phyloP scores from a whole-genome alignment of 2,113 vertebrate species.

The Otus sunia region DNA sequence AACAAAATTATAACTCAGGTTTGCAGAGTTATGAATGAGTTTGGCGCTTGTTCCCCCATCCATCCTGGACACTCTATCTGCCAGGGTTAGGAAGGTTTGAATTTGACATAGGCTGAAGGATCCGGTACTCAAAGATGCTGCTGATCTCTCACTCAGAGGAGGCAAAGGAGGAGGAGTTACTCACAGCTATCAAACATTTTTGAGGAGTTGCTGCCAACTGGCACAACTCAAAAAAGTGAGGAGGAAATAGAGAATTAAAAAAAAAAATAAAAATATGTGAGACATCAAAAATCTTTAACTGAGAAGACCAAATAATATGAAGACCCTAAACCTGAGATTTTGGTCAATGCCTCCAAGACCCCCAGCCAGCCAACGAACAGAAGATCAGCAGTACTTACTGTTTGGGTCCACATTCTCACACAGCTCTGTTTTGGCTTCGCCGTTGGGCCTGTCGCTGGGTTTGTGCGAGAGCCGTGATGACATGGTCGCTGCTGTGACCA shows the following conservation, averaged over 20 bases:
- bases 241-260: background rate
- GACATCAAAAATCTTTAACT: background rate
- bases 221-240: background rate
- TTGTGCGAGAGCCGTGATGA: slow-evolving; percentile 94
- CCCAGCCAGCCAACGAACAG: background rate
- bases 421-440: slow-evolving; percentile 95
- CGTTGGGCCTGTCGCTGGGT: slow-evolving; percentile 92
- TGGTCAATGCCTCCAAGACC: background rate
- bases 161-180: background rate
- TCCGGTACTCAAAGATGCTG: background rate
- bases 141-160: background rate
- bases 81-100: background rate
- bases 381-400: slow-evolving; percentile 81
- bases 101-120: background rate
- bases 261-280: no score
- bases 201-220: background rate
- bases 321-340: background rate
- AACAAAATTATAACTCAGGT: background rate
- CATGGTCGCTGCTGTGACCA: slow-evolving; percentile 94
- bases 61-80: background rate
- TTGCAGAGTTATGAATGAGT: background rate
- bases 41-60: background rate
- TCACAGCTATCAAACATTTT: background rate
- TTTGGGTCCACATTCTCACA: slow-evolving; percentile 91
- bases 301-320: background rate